Evolutionary conservation across 1,140 invertebrate genomes (phyloP), one percentile per base, ranked within the genome.

Genomic region (Tetraneura akinire): DNA sequence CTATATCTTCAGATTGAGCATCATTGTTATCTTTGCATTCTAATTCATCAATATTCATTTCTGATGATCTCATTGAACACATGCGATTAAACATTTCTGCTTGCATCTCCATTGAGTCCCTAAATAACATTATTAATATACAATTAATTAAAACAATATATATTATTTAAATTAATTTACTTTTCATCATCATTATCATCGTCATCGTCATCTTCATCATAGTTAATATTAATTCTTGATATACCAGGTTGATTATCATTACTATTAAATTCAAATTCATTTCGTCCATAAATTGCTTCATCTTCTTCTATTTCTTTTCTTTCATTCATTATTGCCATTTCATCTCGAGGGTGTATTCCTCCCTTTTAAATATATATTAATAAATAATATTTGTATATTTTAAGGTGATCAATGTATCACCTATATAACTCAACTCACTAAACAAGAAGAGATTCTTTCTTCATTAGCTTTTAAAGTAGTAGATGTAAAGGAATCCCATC

Each of bases 81-180:
- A 78, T 78, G 10, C 53, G 55, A 78, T 78, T 47, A 45, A 78
- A 78, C 74, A 78, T 78, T 78, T 78, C 74, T 9, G 51, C 71
- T 57, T 57, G 51, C 11, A 74, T 42, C 13, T 42, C 51, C 37
- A 78, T 78, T 29, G 74, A 45, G 29, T 78, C 55, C 2, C 74
- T 78, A 78, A 60, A 60, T 16, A 51, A 29, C 49, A 68, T 62
- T 62, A n/a, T 5, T 14, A 47, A 60, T 76, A 0, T 16, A 60
- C 6, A 26, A 62, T n/a, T 62, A 18, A n/a, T n/a, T n/a, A n/a
- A n/a, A n/a, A n/a, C n/a, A n/a, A 10, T 45, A 62, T 21, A 60
- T 9, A 76, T 45, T 23, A 11, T 16, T 26, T 29, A 74, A 55
- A 23, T 8, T 1, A 47, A 60, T 11, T 78, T 78, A 78, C 74